Evolutionary conservation across 1,140 invertebrate genomes (phyloP).

Genomic region (Pseudomyrmex cubaensis): DNA sequence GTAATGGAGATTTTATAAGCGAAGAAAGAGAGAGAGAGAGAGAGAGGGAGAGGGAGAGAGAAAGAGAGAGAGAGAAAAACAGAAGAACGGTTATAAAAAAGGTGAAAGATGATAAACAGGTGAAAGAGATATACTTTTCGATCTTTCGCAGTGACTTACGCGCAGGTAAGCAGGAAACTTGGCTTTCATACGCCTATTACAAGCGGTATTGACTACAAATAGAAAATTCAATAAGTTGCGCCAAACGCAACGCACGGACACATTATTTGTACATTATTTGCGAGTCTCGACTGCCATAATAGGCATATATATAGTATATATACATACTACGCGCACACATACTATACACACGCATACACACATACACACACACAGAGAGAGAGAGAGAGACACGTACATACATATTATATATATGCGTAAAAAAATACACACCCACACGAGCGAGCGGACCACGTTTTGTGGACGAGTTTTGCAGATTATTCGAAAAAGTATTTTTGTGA

Average conservation of each 20-base stretch:
- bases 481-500: constrained; percentile 83
- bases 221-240: constrained; percentile 37
- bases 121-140: constrained; percentile 43
- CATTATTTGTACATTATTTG: constrained; percentile 51
- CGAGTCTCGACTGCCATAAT: constrained; percentile 55
- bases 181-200: constrained; percentile 56
- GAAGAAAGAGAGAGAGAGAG: background rate
- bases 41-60: constrained; percentile 1
- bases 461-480: constrained; percentile 70
- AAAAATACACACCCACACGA: constrained; percentile 1
- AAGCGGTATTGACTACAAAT: constrained; percentile 42
- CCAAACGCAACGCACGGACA: constrained; percentile 15
- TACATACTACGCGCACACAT: constrained; percentile 39
- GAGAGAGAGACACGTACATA: background rate
- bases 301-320: constrained; percentile 16
- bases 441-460: constrained; percentile 59
- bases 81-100: background rate
- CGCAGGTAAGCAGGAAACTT: constrained; percentile 13
- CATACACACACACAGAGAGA: background rate
- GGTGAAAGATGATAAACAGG: background rate
- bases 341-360: background rate
- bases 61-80: background rate
- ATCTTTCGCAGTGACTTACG: constrained; percentile 36
- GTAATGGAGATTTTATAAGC: constrained; percentile 60
- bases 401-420: constrained; percentile 16